Evolutionary conservation across 2,888 invertebrate species (phyloP).

Genomic region (Stictocephala bisonia): DNA sequence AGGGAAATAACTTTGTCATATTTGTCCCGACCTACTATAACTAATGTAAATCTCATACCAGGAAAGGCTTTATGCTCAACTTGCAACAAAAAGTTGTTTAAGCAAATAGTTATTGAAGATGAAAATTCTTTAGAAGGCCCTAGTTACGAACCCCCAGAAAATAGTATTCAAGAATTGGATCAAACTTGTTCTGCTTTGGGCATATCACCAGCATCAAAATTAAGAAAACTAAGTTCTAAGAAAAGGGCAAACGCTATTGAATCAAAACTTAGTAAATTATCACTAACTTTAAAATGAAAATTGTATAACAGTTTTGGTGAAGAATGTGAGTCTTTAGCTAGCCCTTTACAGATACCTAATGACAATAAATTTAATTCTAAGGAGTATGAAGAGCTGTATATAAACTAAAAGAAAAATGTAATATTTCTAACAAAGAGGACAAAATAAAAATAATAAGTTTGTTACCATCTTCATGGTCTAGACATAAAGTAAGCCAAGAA

Average conservation of each 20-base stretch:
- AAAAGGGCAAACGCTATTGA: constrained; percentile 3
- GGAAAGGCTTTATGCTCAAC: constrained; percentile 32
- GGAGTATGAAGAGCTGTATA: neutral
- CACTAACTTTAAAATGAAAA: constrained; percentile 22
- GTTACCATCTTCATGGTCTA: constrained; percentile 20
- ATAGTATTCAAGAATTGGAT: neutral
- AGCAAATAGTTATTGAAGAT: neutral
- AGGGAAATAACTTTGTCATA: constrained; percentile 18
- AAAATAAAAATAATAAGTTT: constrained; percentile 38
- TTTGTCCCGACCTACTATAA: neutral
- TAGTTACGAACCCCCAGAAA: neutral
- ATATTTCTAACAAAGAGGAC: constrained; percentile 22
- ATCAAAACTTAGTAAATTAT: constrained; percentile 10
- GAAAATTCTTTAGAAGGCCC: constrained; percentile 14
- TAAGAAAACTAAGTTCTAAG: constrained; percentile 29
- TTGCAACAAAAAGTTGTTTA: constrained; percentile 27
- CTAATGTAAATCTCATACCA: constrained; percentile 4
- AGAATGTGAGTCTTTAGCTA: constrained; percentile 23
- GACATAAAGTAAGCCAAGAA: constrained; percentile 10
- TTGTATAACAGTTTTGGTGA: constrained; percentile 2
- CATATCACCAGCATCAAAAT: constrained; percentile 23
- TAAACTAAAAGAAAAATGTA: constrained; percentile 25
- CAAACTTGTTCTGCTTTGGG: constrained; percentile 23
- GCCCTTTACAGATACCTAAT: constrained; percentile 11
- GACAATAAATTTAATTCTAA: neutral